Conservation (phyloP, 2,797 vertebrate species). For the Sebastes taczanowskii region DNA sequence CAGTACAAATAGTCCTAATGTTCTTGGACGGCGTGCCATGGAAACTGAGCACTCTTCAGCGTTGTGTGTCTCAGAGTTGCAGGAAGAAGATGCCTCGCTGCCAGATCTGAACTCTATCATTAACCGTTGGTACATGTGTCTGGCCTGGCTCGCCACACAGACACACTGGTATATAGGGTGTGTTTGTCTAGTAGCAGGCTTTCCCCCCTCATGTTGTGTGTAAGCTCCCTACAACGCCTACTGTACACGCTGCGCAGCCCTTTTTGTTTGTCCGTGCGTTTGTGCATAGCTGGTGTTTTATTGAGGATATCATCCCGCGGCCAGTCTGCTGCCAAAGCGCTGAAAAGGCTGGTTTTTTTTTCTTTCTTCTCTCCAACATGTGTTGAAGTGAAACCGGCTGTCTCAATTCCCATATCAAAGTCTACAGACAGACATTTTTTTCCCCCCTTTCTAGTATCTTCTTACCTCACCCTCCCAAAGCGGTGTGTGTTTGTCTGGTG, state of each 20-base stretch:
- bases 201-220: constrained; percentile 24
- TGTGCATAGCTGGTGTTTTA: constrained; percentile 60
- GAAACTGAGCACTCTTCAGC: constrained; percentile 1
- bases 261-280: constrained; percentile 28
- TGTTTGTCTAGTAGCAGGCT: constrained; percentile 45
- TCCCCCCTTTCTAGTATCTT: not conserved
- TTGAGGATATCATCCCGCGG: constrained; percentile 40
- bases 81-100: not conserved
- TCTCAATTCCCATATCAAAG: constrained; percentile 34
- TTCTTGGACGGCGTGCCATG: constrained; percentile 30
- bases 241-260: constrained; percentile 18
- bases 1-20: constrained; percentile 26
- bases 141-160: constrained; percentile 31
- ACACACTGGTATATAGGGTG: constrained; percentile 40
- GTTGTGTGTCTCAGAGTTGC: constrained; percentile 5
- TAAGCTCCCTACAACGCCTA: constrained; percentile 28
- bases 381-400: constrained; percentile 58
- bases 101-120: constrained; percentile 54
- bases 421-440: not conserved
- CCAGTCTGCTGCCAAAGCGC: constrained; percentile 48
- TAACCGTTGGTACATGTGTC: constrained; percentile 52
- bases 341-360: constrained; percentile 54
- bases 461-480: constrained; percentile 30
- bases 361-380: not conserved
- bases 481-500: constrained; percentile 5